Evolutionary conservation across 1,140 invertebrate genomes (phyloP), one percentile per base, ranked within the genome.

Genomic region (Drosophila malerkotliana): DNA sequence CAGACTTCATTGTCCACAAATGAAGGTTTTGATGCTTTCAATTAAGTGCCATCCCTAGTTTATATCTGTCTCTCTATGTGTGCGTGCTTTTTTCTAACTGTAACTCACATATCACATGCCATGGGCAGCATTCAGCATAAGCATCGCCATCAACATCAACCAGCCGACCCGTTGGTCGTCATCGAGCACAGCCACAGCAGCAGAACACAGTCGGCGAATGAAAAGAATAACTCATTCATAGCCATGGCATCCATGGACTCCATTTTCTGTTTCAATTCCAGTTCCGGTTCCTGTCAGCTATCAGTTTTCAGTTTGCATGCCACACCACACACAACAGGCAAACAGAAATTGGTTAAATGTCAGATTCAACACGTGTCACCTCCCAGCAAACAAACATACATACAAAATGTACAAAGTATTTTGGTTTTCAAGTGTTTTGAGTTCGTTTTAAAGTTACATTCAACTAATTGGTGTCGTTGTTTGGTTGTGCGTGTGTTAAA

Each of bases 401-500:
- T 15, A 53, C 30, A 53, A 79, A 63, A 39, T 85, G 82, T 81
- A 85, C 49, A 77, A 79, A 79, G 57, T 74, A 67, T 64, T 47
- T 61, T 79, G 60, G 48, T 64, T 58, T 68, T 45, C 53, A 62
- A 67, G 58, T 61, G 62, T 52, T 63, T 64, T 58, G 9, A 45
- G 57, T 73, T 59, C 4, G 61, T 61, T 57, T 47, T 18, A 47
- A 56, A 72, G 56, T 14, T 52, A 59, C 39, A 60, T 74, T 74
- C 37, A 44, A 74, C 61, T 75, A 83, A 90, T 90, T 84, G 88
- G 74, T 90, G 83, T 90, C 74, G 81, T 85, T 85, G 71, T 81
- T 87, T 82, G 51, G 66, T 85, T 85, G 45, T 90, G 66, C 66
- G 79, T 85, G 77, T 90, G 84, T 90, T 85, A 90, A 81, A 68